Base-by-base conservation (phyloP, 2,113 vertebrate species). In the Neolamprologus kungweensis region DNA sequence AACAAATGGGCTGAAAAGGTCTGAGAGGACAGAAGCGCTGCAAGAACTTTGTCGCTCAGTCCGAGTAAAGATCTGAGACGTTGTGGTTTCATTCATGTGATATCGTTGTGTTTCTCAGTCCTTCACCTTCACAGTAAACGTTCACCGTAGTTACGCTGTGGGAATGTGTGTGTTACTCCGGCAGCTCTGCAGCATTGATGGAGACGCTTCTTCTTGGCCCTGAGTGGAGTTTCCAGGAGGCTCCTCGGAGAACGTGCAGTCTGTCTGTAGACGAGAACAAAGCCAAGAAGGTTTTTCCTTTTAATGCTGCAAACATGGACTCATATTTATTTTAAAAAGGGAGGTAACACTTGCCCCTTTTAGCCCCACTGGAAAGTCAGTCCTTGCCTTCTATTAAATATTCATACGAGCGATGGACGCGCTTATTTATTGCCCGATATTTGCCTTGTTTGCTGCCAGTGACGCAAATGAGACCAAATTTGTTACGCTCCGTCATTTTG, bases 1-100 rank as follows among this genome's bases (percentile, higher is more conserved):
- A 89, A 65, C 45, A 84, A 89, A 91, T 80, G 19, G 16, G 17
- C 82, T 83, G 83, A 73, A 80, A 91, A 83, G 3, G 45, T 51
- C 51, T 71, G 55, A 82, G 23, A 82, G 42, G 11, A 68, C 21
- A 57, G 9, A 45, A 37, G 7, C 17, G 3, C 60, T 37, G 60
- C 37, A 21, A 35, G 10, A 81, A 2, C 16, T 19, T 50, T 75
- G 9, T 58, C 26, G 4, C 53, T 60, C 71, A 31, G 17, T 4
- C 23, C 28, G 6, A 75, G 23, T 19, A 47, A 47, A 47, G 71
- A 19, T 28, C 42, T 47, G 42, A 47, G 71, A 28, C 42, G 1
- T 7, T 78, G 71, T 28, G 23, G 23, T 23, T 23, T 23, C 23
- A 23, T 23, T 23, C 23, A 23, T 23, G 23, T 23, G 23, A 23